Percentiles rank a stretch among this genome's conserved stretches.
These are phyloP conservation scores for Epinotia demarniana DNA, from an alignment of 2,888 invertebrate genomes.

Conservation along the genomic window DNA sequence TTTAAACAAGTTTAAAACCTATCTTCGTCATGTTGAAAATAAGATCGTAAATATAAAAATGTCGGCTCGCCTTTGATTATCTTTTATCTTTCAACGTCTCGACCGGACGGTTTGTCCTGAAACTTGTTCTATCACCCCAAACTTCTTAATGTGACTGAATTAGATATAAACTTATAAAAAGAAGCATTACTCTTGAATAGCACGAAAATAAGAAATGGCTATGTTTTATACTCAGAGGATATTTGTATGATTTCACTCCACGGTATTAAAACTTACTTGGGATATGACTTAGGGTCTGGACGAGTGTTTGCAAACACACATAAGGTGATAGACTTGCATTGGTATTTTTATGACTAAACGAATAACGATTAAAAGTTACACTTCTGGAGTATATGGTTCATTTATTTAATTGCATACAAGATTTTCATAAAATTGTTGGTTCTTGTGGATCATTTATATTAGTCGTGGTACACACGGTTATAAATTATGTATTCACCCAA, in stretches of 20 bases:
- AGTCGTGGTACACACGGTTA: too few species aligned
- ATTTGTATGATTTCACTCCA: background rate
- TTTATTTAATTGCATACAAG: too few species aligned
- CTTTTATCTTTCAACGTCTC: conserved; percentile 33
- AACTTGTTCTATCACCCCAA: conserved; percentile 45
- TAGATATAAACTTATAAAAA: conserved; percentile 41
- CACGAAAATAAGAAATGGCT: conserved; percentile 19
- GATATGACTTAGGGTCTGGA: too few species aligned
- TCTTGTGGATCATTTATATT: too few species aligned
- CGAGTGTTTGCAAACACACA: too few species aligned
- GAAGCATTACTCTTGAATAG: conserved; percentile 23
- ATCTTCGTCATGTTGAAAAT: background rate
- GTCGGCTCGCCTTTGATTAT: conserved; percentile 24
- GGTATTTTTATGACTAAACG: too few species aligned
- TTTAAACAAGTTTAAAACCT: background rate
- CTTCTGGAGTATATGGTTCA: too few species aligned
- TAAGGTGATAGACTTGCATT: too few species aligned
- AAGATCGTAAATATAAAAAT: background rate
- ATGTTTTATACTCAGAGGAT: background rate
- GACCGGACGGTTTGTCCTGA: conserved; percentile 28
- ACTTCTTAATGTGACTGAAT: conserved; percentile 45
- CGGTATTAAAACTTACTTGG: too few species aligned
- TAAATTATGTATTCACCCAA: too few species aligned
- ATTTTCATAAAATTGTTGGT: too few species aligned
- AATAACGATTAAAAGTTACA: too few species aligned